A percentile compares a stretch with the other conserved stretches of the same genome.
Conservation (phyloP, 2,888 invertebrate genomes). For the Altica lythri region DNA sequence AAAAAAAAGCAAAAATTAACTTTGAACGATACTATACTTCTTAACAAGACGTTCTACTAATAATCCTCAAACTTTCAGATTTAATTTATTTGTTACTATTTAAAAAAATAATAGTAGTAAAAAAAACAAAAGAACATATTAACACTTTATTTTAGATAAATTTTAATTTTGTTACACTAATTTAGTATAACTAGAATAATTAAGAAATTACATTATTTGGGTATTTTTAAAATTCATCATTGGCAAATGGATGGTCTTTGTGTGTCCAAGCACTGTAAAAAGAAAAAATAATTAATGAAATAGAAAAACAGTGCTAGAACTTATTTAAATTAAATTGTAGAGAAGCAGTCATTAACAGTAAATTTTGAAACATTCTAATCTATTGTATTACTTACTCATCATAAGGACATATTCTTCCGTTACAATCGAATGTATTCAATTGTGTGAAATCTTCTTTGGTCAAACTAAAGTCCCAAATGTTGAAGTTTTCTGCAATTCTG, state of each 20-base stretch:
- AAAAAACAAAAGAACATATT: too few species aligned
- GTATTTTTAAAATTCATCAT: constrained; percentile 41
- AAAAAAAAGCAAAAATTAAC: too few species aligned
- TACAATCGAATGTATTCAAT: constrained; percentile 73
- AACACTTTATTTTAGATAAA: too few species aligned
- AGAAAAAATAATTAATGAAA: constrained; percentile 16
- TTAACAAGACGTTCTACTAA: too few species aligned
- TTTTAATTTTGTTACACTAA: too few species aligned
- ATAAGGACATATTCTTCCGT: constrained; percentile 70
- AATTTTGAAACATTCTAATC: background rate
- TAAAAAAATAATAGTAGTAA: too few species aligned
- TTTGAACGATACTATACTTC: too few species aligned
- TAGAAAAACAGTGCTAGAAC: background rate
- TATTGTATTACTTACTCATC: constrained; percentile 61
- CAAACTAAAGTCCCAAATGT: constrained; percentile 76
- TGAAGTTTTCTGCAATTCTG: constrained; percentile 70
- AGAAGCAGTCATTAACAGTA: background rate
- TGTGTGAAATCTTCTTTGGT: constrained; percentile 65
- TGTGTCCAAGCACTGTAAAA: constrained; percentile 42
- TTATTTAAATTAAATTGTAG: background rate
- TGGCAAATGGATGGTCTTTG: constrained; percentile 46
- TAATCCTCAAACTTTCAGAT: too few species aligned
- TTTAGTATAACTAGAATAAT: background rate
- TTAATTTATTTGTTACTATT: too few species aligned
- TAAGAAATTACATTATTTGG: background rate